A percentile compares a stretch with the other conserved stretches of the same genome.
Evolutionary conservation across 2,113 vertebrate species (phyloP).

Genomic region (Protobothrops mucrosquamatus): DNA sequence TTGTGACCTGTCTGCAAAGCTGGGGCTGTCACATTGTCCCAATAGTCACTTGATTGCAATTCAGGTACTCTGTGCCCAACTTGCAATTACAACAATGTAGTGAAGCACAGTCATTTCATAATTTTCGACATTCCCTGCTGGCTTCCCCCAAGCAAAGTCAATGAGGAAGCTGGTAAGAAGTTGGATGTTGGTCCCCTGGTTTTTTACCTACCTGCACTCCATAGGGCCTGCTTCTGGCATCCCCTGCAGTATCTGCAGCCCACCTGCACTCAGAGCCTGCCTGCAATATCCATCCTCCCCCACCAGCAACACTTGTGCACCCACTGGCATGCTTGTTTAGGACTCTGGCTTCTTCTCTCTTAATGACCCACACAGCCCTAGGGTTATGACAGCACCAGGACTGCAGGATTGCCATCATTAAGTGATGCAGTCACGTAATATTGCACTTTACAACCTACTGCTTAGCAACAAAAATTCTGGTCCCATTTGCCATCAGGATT

Average conservation of each 20-base stretch:
- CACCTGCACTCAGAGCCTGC: not conserved
- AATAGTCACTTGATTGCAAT: not conserved
- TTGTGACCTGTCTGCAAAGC: not conserved
- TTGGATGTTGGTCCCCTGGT: not conserved
- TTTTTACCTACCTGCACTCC: not conserved
- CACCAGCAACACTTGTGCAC: not conserved
- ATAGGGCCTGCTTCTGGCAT: not conserved
- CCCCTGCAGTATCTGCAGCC: not conserved
- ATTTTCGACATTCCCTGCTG: not conserved
- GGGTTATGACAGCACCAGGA: not conserved
- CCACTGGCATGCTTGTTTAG: not conserved
- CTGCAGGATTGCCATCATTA: not conserved
- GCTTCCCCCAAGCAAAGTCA: not conserved
- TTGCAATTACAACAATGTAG: not conserved
- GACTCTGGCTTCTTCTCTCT: not conserved
- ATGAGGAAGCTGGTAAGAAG: not conserved
- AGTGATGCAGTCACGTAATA: not conserved
- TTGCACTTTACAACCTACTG: not conserved
- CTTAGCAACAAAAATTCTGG: not conserved
- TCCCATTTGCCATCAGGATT: not conserved
- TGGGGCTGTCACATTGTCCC: not conserved
- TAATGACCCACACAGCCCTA: not conserved
- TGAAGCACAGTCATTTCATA: not conserved
- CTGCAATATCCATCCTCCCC: not conserved
- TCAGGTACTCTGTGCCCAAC: not conserved